Base-by-base conservation (phyloP, 2,113 vertebrate genomes). In the Rhipidura dahli region DNA sequence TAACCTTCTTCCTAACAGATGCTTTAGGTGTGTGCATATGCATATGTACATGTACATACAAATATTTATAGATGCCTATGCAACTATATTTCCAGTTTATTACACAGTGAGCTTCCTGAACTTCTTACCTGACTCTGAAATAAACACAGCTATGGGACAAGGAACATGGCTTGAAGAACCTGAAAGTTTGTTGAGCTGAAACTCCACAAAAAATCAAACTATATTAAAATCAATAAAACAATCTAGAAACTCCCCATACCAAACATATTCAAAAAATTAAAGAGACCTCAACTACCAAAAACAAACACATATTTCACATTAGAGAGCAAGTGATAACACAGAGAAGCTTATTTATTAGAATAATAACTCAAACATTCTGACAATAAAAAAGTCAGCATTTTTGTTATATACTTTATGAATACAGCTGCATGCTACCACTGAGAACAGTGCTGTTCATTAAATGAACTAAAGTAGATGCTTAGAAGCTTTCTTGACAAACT, bases 41-140 rank as follows among this genome's bases (percentile, higher is more conserved):
- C 0, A 0, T 49, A 35, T 0, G 7, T 30, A 77, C 26, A 18
- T 1, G 6, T 5, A 77, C 2, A 57, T 2, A 45, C 7, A 53
- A 12, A n/a, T 78, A 71, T 8, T 54, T 20, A 61, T 0, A 64
- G 30, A 44, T 33, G 9, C 4, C 26, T 59, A n/a, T 9, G 22
- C 33, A 59, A 20, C 10, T 63, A 0, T 30, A 39, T 63, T 93
- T 83, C 69, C 15, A 40, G 13, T 49, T 79, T 42, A 47, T 77
- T 81, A 57, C 10, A 73, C 28, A 68, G 19, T 44, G 30, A 69
- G 19, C 61, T 70, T 61, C 42, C 50, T 66, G 35, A 93, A 70
- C 9, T 42, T 33, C 33, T 50, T 82, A 66, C 35, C 61, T 66
- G 14, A 85, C 54, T 53, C 23, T 79, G 61, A 90, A 90, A 83